Base-by-base conservation (phyloP, 2,113 vertebrate species). In the Hippolais icterina region DNA sequence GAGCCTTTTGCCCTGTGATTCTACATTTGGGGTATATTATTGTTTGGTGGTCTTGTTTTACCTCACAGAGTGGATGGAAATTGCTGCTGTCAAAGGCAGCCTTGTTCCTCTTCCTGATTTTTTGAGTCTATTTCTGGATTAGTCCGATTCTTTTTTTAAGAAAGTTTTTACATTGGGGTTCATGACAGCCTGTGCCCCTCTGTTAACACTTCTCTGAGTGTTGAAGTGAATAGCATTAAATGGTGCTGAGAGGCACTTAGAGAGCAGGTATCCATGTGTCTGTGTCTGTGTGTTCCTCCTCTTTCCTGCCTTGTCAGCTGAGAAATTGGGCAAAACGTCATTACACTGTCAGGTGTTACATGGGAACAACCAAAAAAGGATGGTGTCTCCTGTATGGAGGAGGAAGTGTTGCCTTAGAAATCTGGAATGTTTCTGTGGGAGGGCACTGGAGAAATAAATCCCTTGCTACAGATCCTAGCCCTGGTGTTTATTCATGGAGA, bases 41-140 rank as follows among this genome's bases (percentile, higher is more conserved):
- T 60, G 27, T 84, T 95, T 61, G 24, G 76, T 93, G n/a, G 44
- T 37, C 23, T 70, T 88, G 29, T 71, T 94, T 92, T 93, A 94
- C 85, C 88, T 94, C 52, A 37, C 35, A 41, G 4, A 14, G 35
- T 85, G 20, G 25, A 50, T 78, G 44, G 75, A 77, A 80, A 46
- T 56, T 52, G 64, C 72, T 92, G 76, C 85, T 80, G 37, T 72
- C 59, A 59, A 77, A 87, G 59, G 64, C 92, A 94, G 82, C 41
- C 49, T 90, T 78, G 27, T 86, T 80, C 89, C 11, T 87, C 11
- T 39, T 65, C 10, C 33, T 70, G 24, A 37, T 61, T 76, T 83
- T 76, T 90, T 75, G 1, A 54, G 18, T 84, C 29, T 87, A 0
- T 72, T 71, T 61, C 68, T 86, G 33, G 7, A 47, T 90, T 88